Base-by-base conservation (phyloP, 2,797 vertebrate species). In the Cetoscarus ocellatus region DNA sequence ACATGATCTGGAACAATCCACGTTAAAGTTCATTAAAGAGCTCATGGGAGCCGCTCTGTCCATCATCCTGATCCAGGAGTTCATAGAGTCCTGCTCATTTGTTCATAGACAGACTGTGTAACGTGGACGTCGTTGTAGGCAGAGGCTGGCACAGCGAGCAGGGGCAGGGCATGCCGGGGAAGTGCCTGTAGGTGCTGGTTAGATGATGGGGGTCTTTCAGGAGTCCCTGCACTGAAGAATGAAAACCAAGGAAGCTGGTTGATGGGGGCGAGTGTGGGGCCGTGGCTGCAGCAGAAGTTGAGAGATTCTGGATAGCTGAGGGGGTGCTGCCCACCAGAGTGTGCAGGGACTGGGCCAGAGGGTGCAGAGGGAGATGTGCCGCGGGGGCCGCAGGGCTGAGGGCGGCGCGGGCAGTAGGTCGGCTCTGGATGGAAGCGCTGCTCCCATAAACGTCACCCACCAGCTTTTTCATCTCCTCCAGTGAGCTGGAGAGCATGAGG, bases 401-500 rank as follows among this genome's bases (percentile, higher is more conserved):
- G 1, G 76, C 2, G n/a, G 75, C 54, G 61, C 84, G 86, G 58
- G 83, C n/a, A 36, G 79, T 44, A 1, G 72, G 50, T 40, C 92
- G 92, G 75, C 81, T 89, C 80, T 92, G 93, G 54, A 83, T 52
- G 1, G 79, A 81, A 1, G 85, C 88, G 0, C 77, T 77, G 17
- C 90, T 87, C 6, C 95, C 94, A 1, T 96, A 95, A 42, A 95
- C 93, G 3, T 96, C 95, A 0, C 93, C 93, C 13, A 96, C 92
- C 55, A 96, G 77, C 79, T 95, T 96, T 88, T 95, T 95, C 95
- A 96, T 96, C 85, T 96, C 95, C 6, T 96, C 95, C 90, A 96
- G 77, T 3, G 96, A 96, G 88, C 91, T 94, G 85, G 94, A 95
- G 69, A 96, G 91, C 95, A 95, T 95, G 47, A 96, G 93, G 81